Evolutionary conservation across 2,888 invertebrate genomes (phyloP), one percentile per base, ranked within the genome.

Genomic region (Melanotus villosus): DNA sequence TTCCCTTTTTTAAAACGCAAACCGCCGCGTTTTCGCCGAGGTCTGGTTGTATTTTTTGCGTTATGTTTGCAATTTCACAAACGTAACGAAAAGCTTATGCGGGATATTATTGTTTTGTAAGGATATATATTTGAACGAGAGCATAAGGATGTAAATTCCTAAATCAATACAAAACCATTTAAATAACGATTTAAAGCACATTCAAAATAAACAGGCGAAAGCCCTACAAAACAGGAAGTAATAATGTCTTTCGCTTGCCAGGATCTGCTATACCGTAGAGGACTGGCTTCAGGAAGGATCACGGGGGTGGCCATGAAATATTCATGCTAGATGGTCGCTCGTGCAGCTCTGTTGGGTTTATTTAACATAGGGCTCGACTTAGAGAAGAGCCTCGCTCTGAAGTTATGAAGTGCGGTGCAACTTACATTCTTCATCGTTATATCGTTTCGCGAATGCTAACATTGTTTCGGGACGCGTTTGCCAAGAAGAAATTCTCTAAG

Each of bases 201-300:
- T 68, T 47, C 38, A 32, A 57, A 68, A 32, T 36, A 64, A 68
- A 64, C 62, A 62, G n/a, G 36, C 38, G 56, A 68, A 64, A 64
- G 56, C 63, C 50, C 38, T 50, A 50, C 68, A 58, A 64, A 68
- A 68, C 68, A 68, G 68, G 68, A 68, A 68, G 68, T 68, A 68
- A 68, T 68, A 68, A 64, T 64, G 68, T 68, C 64, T 62, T 47
- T 47, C 63, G 56, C 36, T 36, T 30, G 54, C 41, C 38, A 54
- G 50, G 41, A 43, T 43, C 54, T 41, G 36, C 56, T 45, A 36
- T 60, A 41, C 23, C 36, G 62, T 26, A 23, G 59, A 62, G 57
- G 56, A 70, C 62, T 67, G 59, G 67, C 70, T 70, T 64, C 63
- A 64, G 67, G 68, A 54, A 70, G 63, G 70, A 70, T 70, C 70